Conservation (phyloP, 2,797 vertebrate genomes). For the Periophthalmus magnuspinnatus region DNA sequence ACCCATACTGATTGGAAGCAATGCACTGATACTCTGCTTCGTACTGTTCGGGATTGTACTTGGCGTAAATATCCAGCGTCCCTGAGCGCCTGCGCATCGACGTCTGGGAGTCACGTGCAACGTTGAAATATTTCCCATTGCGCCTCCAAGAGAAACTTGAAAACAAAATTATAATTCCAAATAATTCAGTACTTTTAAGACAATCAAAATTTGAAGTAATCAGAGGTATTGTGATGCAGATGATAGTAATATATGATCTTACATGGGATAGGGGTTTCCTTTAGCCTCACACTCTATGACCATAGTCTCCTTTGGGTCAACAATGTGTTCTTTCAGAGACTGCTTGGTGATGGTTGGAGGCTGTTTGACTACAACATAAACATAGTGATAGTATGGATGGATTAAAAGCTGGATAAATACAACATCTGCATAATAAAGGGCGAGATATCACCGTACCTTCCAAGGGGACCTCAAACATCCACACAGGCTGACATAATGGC, state of each 20-base stretch:
- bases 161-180: neutral
- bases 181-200: no score
- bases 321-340: constrained; percentile 92
- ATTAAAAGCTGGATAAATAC: neutral
- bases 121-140: constrained; percentile 93
- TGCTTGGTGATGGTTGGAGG: constrained; percentile 95
- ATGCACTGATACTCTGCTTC: constrained; percentile 97
- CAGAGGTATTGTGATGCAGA: neutral
- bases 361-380: constrained; percentile 84
- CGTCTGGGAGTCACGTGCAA: constrained; percentile 89
- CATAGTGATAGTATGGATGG: constrained; percentile 10
- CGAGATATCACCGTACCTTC: constrained; percentile 87
- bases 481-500: constrained; percentile 73
- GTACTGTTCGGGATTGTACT: constrained; percentile 89
- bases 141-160: constrained; percentile 92
- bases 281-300: constrained; percentile 94
- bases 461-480: constrained; percentile 86
- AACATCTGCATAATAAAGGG: neutral
- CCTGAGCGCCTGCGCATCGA: constrained; percentile 89
- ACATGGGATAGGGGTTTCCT: constrained; percentile 93
- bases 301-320: constrained; percentile 94
- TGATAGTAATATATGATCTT: constrained; percentile 36
- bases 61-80: constrained; percentile 90
- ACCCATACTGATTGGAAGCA: constrained; percentile 89
- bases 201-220: no score